phyloP scores from a whole-genome alignment of 2,113 vertebrate species.

The Helogale parvula region DNA sequence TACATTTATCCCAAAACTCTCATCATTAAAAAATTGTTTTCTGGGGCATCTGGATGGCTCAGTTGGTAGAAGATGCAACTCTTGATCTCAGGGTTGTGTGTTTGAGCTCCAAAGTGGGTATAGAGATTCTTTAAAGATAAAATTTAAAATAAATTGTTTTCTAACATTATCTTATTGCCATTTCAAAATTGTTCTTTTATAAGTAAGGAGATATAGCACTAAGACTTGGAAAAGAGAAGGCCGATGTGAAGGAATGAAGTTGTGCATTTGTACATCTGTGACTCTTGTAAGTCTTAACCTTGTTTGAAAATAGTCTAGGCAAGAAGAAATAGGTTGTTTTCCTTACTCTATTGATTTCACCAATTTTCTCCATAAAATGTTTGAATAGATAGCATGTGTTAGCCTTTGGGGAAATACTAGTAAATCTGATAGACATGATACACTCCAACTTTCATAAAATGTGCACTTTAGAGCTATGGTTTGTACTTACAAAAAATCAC shows the following conservation, averaged over 20 bases:
- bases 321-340: not conserved
- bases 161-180: not conserved
- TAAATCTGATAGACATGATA: not conserved
- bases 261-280: not conserved
- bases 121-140: not conserved
- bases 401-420: not conserved
- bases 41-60: not conserved
- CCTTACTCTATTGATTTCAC: not conserved
- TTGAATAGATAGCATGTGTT: not conserved
- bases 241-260: not conserved
- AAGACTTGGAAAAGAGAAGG: not conserved
- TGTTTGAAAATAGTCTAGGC: not conserved
- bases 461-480: not conserved
- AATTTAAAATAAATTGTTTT: not conserved
- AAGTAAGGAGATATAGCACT: not conserved
- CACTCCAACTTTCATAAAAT: not conserved
- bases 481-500: not conserved
- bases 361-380: not conserved
- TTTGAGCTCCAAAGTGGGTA: not conserved
- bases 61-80: not conserved
- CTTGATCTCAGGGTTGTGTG: not conserved
- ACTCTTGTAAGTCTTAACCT: not conserved
- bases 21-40: not conserved
- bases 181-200: not conserved
- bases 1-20: not conserved